These are phyloP conservation scores for Acomys russatus DNA, from an alignment of 2,797 vertebrate genomes.

Conservation along the genomic window DNA sequence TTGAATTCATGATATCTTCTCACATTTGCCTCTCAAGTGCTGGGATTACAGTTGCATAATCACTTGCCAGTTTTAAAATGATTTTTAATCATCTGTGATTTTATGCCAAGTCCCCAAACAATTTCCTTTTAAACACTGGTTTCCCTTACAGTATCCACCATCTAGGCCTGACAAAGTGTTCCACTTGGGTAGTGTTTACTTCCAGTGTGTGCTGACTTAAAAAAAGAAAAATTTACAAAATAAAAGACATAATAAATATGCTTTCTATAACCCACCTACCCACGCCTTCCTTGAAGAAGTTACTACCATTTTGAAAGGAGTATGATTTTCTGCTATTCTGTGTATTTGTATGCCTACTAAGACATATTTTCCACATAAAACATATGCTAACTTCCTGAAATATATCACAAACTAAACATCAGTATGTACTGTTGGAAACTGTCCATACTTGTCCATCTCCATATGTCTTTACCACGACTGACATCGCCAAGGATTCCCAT, in stretches of 20 bases:
- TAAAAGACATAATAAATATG: neutral
- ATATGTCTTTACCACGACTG: neutral
- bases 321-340: neutral
- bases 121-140: neutral
- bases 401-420: neutral
- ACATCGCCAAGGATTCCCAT: neutral
- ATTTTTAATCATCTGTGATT: slow-evolving; percentile 26
- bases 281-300: neutral
- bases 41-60: neutral
- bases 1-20: neutral
- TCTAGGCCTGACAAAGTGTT: neutral
- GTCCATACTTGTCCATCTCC: neutral
- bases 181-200: neutral
- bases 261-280: neutral
- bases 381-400: neutral
- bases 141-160: neutral
- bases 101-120: neutral
- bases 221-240: neutral
- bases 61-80: neutral
- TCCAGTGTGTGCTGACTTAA: neutral
- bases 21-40: too few species aligned
- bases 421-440: neutral
- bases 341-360: neutral
- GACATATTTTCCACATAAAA: slow-evolving; percentile 34
- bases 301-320: neutral